These are phyloP conservation scores for Bombus breviceps DNA, from an alignment of 1,140 invertebrate genomes.

Conservation along the genomic window DNA sequence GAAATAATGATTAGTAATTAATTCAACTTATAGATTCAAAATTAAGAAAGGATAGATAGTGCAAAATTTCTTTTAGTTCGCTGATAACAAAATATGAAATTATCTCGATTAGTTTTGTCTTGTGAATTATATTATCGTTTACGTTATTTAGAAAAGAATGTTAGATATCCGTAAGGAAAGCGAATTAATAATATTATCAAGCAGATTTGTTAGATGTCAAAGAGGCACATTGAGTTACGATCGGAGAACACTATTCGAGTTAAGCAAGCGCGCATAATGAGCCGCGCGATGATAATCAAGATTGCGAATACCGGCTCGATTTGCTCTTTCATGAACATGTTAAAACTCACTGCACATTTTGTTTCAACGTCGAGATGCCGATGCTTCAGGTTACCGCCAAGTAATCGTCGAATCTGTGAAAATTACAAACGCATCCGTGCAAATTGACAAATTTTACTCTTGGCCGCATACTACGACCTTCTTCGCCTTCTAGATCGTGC, in stretches of 20 bases:
- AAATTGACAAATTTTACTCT: slow-evolving; percentile 25
- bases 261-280: slow-evolving; percentile 16
- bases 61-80: too few species aligned
- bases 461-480: not conserved
- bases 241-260: not conserved
- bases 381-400: slow-evolving; percentile 85
- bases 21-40: too few species aligned
- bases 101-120: too few species aligned
- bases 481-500: not conserved
- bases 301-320: not conserved
- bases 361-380: slow-evolving; percentile 84
- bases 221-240: too few species aligned
- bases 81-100: too few species aligned
- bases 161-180: not conserved
- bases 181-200: not conserved
- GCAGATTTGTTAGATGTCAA: slow-evolving; percentile 13
- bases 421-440: slow-evolving; percentile 57
- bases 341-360: slow-evolving; percentile 85
- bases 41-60: accelerated
- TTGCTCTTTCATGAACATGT: slow-evolving; percentile 23
- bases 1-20: too few species aligned
- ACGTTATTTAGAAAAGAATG: too few species aligned
- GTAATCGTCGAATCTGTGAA: slow-evolving; percentile 85
- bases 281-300: too few species aligned
- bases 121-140: too few species aligned